A percentile compares a stretch with the other conserved stretches of the same genome.
Conservation (phyloP, 2,888 invertebrate genomes). For the Andrena bicolor region DNA sequence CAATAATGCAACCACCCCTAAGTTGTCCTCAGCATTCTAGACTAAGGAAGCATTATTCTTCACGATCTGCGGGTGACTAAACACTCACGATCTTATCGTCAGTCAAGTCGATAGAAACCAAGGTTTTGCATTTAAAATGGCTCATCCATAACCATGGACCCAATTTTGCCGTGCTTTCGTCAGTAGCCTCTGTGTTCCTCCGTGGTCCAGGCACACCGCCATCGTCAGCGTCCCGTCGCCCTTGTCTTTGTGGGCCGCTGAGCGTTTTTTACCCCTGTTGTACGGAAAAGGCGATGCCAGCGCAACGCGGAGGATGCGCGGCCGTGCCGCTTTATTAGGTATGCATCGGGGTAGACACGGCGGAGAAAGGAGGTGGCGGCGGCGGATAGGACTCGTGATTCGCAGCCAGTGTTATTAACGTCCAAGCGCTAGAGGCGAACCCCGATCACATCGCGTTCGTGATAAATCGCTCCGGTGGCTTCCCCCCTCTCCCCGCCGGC, state of each 20-base stretch:
- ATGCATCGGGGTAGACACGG: conserved; percentile 75
- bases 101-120: too few species aligned
- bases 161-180: conserved; percentile 42
- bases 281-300: conserved; percentile 71
- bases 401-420: conserved; percentile 82
- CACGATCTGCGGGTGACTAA: too few species aligned
- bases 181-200: conserved; percentile 66
- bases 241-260: conserved; percentile 41
- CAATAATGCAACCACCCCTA: too few species aligned
- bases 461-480: conserved; percentile 82
- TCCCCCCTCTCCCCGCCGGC: conserved; percentile 56
- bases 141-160: too few species aligned
- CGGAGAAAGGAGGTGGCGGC: conserved; percentile 64
- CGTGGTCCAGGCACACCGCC: conserved; percentile 20
- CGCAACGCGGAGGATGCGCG: conserved; percentile 59
- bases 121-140: too few species aligned
- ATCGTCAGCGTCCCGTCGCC: conserved; percentile 33
- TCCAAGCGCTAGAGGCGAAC: conserved; percentile 81
- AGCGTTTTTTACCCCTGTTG: conserved; percentile 60
- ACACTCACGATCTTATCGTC: too few species aligned
- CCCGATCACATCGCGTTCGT: conserved; percentile 82
- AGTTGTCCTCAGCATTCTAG: too few species aligned
- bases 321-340: conserved; percentile 81
- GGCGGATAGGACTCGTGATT: conserved; percentile 79
- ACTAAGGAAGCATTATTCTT: too few species aligned